A percentile compares a stretch with the other conserved stretches of the same genome.
Conservation (phyloP, 2,888 invertebrate genomes). For the Apomyelois bistriatella region DNA sequence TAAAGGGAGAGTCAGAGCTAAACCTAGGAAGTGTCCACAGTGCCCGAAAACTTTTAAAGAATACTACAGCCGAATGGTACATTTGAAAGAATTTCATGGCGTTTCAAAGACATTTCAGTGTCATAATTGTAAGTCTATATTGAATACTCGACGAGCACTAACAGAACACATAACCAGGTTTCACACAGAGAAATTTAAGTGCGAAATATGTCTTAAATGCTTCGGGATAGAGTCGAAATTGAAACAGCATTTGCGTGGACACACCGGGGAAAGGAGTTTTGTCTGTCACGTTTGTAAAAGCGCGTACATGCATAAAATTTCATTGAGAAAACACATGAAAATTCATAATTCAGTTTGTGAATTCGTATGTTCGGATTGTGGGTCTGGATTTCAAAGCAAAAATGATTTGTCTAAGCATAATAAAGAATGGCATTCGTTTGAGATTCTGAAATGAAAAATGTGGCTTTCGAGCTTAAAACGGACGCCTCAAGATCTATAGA, state of each 20-base stretch:
- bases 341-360: slow-evolving; percentile 40
- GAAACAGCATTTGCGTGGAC: slow-evolving; percentile 60
- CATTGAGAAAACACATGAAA: slow-evolving; percentile 61
- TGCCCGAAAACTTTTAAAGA: slow-evolving; percentile 47
- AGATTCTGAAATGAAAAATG: slow-evolving; percentile 2
- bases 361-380: slow-evolving; percentile 35
- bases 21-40: slow-evolving; percentile 39
- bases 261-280: slow-evolving; percentile 60
- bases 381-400: slow-evolving; percentile 30
- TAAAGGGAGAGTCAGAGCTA: slow-evolving; percentile 36
- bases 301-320: slow-evolving; percentile 58
- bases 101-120: slow-evolving; percentile 39
- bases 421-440: slow-evolving; percentile 28
- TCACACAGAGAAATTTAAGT: slow-evolving; percentile 65
- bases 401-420: slow-evolving; percentile 30
- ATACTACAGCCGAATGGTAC: slow-evolving; percentile 45
- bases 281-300: slow-evolving; percentile 62
- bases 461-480: no score
- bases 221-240: slow-evolving; percentile 65
- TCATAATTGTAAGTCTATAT: slow-evolving; percentile 38
- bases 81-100: slow-evolving; percentile 46
- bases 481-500: no score
- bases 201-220: slow-evolving; percentile 62
- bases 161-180: slow-evolving; percentile 47
- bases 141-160: slow-evolving; percentile 37